Conservation (phyloP, 2,888 invertebrate species). For the Iphiclides podalirius region DNA sequence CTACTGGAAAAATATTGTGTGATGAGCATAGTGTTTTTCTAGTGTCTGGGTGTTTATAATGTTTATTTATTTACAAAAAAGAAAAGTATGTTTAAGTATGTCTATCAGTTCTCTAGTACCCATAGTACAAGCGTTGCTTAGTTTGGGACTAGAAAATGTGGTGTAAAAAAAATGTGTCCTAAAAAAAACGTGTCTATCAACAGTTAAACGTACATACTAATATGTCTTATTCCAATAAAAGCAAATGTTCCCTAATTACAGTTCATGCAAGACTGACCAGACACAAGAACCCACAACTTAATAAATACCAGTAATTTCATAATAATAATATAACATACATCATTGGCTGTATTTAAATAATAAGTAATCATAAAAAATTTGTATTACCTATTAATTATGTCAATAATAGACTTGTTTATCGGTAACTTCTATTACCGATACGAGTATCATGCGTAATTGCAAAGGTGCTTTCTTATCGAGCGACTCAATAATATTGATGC, state of each 20-base stretch:
- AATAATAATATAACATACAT: constrained; percentile 8
- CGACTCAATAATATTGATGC: background rate
- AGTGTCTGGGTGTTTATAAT: no score
- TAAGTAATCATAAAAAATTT: constrained; percentile 45
- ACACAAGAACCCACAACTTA: constrained; percentile 10
- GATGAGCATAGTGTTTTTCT: no score
- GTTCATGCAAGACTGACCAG: background rate
- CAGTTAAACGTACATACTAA: no score
- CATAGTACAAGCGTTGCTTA: no score
- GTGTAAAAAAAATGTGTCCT: no score
- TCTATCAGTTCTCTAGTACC: no score
- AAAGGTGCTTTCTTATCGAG: constrained; percentile 52
- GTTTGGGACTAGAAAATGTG: no score
- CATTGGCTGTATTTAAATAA: constrained; percentile 30
- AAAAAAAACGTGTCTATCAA: no score
- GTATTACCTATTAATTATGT: constrained; percentile 56
- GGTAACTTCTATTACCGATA: constrained; percentile 49
- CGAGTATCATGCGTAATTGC: constrained; percentile 50
- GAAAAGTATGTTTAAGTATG: no score
- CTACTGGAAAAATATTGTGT: no score
- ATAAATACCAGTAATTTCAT: constrained; percentile 7
- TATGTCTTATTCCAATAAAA: no score
- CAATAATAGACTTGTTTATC: constrained; percentile 63
- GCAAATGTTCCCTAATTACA: constrained; percentile 4
- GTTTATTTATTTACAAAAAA: no score